Conservation (phyloP, 1,140 invertebrate genomes). For the Eriocheir sinensis region DNA sequence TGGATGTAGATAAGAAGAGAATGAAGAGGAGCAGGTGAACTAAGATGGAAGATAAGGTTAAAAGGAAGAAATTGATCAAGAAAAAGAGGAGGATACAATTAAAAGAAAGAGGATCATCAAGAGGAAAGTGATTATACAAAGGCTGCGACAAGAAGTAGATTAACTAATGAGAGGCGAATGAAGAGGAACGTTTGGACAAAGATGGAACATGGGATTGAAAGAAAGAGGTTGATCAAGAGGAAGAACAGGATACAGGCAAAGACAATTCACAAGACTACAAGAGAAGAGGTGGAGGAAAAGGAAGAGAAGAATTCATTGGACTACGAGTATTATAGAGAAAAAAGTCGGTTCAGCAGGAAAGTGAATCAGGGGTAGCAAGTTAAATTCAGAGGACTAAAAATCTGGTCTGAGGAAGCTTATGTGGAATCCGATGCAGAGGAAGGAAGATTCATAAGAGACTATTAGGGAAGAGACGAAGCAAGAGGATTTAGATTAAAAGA, state of each 20-base stretch:
- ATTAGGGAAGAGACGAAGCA: neutral
- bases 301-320: too few species aligned
- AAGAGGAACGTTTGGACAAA: too few species aligned
- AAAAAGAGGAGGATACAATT: neutral
- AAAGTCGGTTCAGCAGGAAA: neutral
- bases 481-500: neutral
- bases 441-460: too few species aligned
- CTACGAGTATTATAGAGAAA: neutral
- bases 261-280: too few species aligned
- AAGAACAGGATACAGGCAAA: too few species aligned
- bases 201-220: too few species aligned
- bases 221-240: too few species aligned
- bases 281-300: too few species aligned
- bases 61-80: neutral
- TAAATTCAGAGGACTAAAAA: neutral
- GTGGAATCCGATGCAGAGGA: too few species aligned
- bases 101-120: neutral
- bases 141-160: too few species aligned
- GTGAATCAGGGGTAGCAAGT: neutral
- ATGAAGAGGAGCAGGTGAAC: neutral
- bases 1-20: neutral
- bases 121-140: neutral
- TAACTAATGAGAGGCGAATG: too few species aligned
- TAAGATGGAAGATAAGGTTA: neutral
- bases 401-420: neutral